Evolutionary conservation across 1,140 invertebrate species (phyloP).

Genomic region (Zaprionus tsacasi): DNA sequence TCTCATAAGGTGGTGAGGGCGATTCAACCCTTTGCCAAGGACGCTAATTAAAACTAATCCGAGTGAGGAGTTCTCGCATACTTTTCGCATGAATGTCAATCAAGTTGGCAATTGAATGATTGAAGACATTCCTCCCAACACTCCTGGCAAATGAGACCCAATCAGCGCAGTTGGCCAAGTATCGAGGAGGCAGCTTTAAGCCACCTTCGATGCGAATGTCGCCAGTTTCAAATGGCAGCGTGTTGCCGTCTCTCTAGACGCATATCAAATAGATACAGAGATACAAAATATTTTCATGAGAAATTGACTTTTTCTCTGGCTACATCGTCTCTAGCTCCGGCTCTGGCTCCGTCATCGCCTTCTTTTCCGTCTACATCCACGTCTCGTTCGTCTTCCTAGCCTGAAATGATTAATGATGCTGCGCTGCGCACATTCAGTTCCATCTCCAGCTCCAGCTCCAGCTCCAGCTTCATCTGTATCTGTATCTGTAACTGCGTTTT

Average conservation of each 20-base stretch:
- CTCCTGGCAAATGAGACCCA: slow-evolving; percentile 27
- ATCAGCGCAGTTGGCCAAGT: slow-evolving; percentile 33
- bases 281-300: slow-evolving; percentile 82
- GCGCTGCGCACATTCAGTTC: slow-evolving; percentile 76
- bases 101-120: slow-evolving; percentile 77
- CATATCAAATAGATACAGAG: slow-evolving; percentile 73
- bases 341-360: slow-evolving; percentile 40
- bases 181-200: slow-evolving; percentile 12
- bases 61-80: slow-evolving; percentile 49
- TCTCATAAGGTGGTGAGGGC: not conserved
- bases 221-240: slow-evolving; percentile 33
- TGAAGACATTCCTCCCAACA: slow-evolving; percentile 70
- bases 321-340: not conserved
- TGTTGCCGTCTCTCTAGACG: slow-evolving; percentile 37
- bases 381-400: slow-evolving; percentile 70
- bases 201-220: slow-evolving; percentile 30
- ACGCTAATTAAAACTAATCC: slow-evolving; percentile 79
- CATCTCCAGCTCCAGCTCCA: slow-evolving; percentile 43
- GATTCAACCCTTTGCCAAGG: slow-evolving; percentile 48
- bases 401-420: slow-evolving; percentile 83
- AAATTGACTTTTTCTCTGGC: slow-evolving; percentile 82
- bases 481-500: slow-evolving; percentile 59
- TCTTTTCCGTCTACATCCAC: slow-evolving; percentile 49
- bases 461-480: slow-evolving; percentile 31
- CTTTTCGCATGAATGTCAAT: slow-evolving; percentile 83